phyloP scores from a whole-genome alignment of 2,797 vertebrate species.

The Schizopygopsis pylzovi region DNA sequence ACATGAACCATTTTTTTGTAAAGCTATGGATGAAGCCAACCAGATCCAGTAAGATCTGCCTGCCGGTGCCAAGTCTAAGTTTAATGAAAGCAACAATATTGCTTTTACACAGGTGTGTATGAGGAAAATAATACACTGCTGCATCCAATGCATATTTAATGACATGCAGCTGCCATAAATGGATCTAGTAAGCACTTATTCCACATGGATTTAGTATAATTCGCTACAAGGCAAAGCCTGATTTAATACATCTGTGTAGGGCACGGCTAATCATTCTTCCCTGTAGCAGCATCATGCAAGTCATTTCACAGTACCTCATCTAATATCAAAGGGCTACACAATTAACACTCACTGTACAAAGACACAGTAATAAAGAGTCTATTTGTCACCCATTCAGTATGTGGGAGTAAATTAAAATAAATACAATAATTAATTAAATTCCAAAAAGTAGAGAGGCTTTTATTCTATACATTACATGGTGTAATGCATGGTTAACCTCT shows the following conservation, averaged over 20 bases:
- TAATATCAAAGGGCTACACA: conserved; percentile 15
- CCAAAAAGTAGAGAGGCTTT: neutral
- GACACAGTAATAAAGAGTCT: neutral
- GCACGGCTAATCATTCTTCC: conserved; percentile 24
- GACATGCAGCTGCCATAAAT: conserved; percentile 31
- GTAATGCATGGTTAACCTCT: conserved; percentile 5
- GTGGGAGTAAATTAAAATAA: neutral
- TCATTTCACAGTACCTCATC: conserved; percentile 35
- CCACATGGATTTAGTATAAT: conserved; percentile 36
- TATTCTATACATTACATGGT: neutral
- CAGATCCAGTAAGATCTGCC: neutral
- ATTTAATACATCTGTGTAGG: conserved; percentile 18
- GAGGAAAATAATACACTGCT: conserved; percentile 4
- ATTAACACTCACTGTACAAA: conserved; percentile 22
- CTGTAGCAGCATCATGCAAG: conserved; percentile 2
- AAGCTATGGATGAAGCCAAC: conserved; percentile 6
- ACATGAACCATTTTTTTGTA: conserved; percentile 10
- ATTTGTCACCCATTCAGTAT: conserved; percentile 3
- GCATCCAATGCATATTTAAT: conserved; percentile 26
- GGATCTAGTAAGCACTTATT: conserved; percentile 8
- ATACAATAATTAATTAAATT: neutral
- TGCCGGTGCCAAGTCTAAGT: neutral
- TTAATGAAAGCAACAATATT: conserved; percentile 18
- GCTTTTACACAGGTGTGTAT: conserved; percentile 5
- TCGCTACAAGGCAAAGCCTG: conserved; percentile 14